A percentile compares a stretch with the other conserved stretches of the same genome.
Conservation (phyloP, 2,797 vertebrate species). For the Eospalax fontanierii region DNA sequence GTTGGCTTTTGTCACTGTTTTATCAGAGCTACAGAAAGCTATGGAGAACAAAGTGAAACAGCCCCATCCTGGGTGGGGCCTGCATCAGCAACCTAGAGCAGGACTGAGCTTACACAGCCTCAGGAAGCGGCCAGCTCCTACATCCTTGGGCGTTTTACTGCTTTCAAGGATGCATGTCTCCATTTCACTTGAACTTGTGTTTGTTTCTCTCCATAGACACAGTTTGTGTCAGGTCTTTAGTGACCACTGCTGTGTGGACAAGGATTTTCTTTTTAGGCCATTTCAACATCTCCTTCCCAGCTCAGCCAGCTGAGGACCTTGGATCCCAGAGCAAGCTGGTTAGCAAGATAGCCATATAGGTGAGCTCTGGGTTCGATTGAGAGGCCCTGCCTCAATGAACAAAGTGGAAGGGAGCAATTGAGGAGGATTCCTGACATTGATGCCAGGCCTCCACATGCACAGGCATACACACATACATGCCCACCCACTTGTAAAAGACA, state of each 20-base stretch:
- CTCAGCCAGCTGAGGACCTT: neutral
- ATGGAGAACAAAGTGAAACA: no score
- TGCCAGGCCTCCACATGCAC: neutral
- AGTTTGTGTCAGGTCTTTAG: neutral
- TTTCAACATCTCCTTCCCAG: neutral
- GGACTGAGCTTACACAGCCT: accelerated
- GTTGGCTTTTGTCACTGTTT: no score
- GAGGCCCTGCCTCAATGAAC: neutral
- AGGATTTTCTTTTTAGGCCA: neutral
- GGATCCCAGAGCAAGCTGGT: neutral
- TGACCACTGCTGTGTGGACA: neutral
- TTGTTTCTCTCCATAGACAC: neutral
- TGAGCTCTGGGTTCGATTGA: neutral
- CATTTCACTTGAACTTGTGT: neutral
- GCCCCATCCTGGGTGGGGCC: neutral
- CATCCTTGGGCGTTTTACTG: accelerated
- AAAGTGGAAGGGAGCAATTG: neutral
- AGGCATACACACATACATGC: no score
- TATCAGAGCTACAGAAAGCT: no score
- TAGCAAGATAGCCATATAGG: neutral
- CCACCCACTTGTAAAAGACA: neutral
- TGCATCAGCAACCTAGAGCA: neutral
- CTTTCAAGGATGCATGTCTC: accelerated
- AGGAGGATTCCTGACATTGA: neutral
- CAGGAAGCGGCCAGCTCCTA: accelerated